A percentile compares a stretch with the other conserved stretches of the same genome.
These are phyloP conservation scores for Stegodyphus dumicola DNA, from an alignment of 1,140 invertebrate species.

Conservation along the genomic window DNA sequence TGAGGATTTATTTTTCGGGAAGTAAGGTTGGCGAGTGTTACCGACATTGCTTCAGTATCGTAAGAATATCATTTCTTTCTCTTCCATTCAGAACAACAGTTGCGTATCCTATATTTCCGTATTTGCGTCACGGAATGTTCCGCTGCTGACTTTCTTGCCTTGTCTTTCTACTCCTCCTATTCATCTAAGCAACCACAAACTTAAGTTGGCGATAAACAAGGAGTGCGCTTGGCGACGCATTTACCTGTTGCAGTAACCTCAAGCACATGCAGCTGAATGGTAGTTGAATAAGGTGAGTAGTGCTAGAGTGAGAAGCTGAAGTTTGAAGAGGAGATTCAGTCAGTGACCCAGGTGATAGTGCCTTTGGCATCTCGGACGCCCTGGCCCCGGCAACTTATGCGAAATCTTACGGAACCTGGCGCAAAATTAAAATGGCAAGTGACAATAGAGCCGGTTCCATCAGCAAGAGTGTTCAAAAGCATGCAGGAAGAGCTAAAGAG, in stretches of 20 bases:
- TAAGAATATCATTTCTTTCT: too few species aligned
- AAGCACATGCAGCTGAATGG: conserved; percentile 10
- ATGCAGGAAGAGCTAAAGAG: conserved; percentile 91
- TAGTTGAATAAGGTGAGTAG: conserved; percentile 21
- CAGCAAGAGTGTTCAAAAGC: conserved; percentile 92
- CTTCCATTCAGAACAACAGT: too few species aligned
- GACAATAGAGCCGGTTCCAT: conserved; percentile 90
- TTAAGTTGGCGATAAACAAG: neutral
- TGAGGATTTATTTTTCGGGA: too few species aligned
- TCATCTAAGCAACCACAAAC: too few species aligned
- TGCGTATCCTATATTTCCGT: too few species aligned
- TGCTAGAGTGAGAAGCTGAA: neutral
- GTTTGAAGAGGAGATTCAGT: conserved; percentile 13
- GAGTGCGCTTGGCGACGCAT: conserved; percentile 33
- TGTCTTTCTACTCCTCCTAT: too few species aligned
- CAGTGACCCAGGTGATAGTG: conserved; percentile 30
- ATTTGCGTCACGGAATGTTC: too few species aligned
- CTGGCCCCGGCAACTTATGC: conserved; percentile 54
- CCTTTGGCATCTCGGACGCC: neutral
- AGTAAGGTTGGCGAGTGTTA: too few species aligned
- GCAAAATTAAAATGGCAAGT: conserved; percentile 57
- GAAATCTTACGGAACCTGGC: conserved; percentile 53
- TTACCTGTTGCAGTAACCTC: conserved; percentile 47
- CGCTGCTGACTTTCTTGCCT: too few species aligned
- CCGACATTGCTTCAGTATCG: too few species aligned